Conservation (phyloP, 2,113 vertebrate species). For the Columbina picui region DNA sequence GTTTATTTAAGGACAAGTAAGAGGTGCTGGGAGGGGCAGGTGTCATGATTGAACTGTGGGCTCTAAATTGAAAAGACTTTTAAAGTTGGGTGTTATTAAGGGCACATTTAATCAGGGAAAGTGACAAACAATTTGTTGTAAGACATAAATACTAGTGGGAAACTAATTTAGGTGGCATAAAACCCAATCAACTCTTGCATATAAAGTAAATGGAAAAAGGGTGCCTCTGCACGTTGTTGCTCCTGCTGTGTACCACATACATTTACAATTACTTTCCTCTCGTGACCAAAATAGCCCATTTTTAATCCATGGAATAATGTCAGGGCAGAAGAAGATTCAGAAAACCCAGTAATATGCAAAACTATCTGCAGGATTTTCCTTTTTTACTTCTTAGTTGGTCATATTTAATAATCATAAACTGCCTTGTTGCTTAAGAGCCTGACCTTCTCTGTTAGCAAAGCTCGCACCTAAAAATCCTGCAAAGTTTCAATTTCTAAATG, state of each 20-base stretch:
- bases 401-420: slow-evolving; percentile 57
- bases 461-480: slow-evolving; percentile 37
- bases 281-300: background rate
- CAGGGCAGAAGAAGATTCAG: background rate
- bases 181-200: slow-evolving; percentile 52
- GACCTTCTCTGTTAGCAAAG: slow-evolving; percentile 48
- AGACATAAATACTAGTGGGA: slow-evolving; percentile 66
- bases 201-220: slow-evolving; percentile 6
- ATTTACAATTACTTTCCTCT: slow-evolving; percentile 26
- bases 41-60: slow-evolving; percentile 50
- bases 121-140: slow-evolving; percentile 69
- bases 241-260: background rate
- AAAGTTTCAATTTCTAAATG: slow-evolving; percentile 70
- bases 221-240: background rate
- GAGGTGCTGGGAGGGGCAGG: slow-evolving; percentile 32
- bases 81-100: slow-evolving; percentile 59
- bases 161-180: slow-evolving; percentile 60
- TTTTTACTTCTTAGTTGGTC: background rate
- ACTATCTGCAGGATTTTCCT: background rate
- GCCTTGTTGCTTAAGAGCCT: slow-evolving; percentile 41
- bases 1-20: slow-evolving; percentile 18
- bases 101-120: slow-evolving; percentile 63
- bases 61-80: slow-evolving; percentile 49
- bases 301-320: background rate
- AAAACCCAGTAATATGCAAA: background rate